These are phyloP conservation scores for Pachycephus smyrnensis DNA, from an alignment of 2,888 invertebrate genomes.

Conservation along the genomic window DNA sequence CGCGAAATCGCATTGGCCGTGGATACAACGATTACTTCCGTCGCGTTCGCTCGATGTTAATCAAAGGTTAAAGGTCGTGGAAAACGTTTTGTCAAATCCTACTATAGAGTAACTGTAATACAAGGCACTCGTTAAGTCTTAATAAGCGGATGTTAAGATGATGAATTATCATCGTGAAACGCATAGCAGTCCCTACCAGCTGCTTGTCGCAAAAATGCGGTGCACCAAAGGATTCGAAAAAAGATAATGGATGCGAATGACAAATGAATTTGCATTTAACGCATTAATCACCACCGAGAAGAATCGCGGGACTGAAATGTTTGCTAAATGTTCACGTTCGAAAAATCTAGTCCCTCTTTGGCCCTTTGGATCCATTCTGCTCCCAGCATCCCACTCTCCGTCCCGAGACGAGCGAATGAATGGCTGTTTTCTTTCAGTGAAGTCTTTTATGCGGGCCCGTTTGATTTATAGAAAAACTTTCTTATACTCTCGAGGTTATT, in stretches of 20 bases:
- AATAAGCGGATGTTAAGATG: no score
- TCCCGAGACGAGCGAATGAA: slow-evolving; percentile 32
- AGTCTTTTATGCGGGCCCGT: slow-evolving; percentile 17
- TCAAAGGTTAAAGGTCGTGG: no score
- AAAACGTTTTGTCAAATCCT: no score
- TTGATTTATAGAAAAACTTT: slow-evolving; percentile 46
- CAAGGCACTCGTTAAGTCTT: no score
- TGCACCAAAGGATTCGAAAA: no score
- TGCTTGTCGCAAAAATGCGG: no score
- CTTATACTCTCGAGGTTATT: slow-evolving; percentile 31
- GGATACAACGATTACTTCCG: no score
- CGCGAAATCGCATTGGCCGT: no score
- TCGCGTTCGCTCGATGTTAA: no score
- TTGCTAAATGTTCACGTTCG: slow-evolving; percentile 30
- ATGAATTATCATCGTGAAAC: no score
- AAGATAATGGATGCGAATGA: slow-evolving; percentile 18
- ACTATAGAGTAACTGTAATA: no score
- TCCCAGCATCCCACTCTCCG: slow-evolving; percentile 2
- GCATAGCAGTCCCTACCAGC: no score
- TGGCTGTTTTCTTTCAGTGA: slow-evolving; percentile 33
- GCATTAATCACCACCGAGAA: neutral
- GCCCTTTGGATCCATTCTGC: neutral
- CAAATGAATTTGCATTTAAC: slow-evolving; percentile 33
- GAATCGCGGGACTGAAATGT: slow-evolving; percentile 24
- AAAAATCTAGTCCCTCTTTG: slow-evolving; percentile 4